These are phyloP conservation scores for Lepus oiostolus DNA, from an alignment of 2,797 vertebrate species.

Conservation along the genomic window DNA sequence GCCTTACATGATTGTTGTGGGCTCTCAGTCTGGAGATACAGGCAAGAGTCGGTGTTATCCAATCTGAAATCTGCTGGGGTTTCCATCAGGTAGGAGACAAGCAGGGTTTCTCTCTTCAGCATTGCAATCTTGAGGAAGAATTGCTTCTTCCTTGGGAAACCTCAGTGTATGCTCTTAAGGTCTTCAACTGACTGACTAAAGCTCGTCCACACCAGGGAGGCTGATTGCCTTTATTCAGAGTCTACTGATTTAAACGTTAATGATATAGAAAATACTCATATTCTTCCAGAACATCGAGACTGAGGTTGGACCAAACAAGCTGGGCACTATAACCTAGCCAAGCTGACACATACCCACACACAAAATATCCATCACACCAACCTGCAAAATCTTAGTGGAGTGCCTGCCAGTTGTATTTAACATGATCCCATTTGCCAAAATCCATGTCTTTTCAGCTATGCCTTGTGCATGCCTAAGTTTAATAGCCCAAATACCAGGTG, in stretches of 20 bases:
- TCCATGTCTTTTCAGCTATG: not conserved
- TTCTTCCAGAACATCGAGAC: not conserved
- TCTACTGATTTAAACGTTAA: slow-evolving; percentile 14
- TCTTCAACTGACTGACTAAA: not conserved
- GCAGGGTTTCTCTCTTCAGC: not conserved
- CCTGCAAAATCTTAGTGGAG: not conserved
- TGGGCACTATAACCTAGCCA: not conserved
- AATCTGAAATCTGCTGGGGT: not conserved
- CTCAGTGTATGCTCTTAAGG: not conserved
- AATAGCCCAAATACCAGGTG: not conserved
- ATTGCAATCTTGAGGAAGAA: not conserved
- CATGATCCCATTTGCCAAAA: not conserved
- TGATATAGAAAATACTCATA: slow-evolving; percentile 7
- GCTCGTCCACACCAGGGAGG: not conserved
- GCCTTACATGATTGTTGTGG: not conserved
- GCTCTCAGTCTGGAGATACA: not conserved
- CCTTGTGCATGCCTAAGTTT: not conserved
- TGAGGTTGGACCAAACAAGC: not conserved
- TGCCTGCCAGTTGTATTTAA: slow-evolving; percentile 28
- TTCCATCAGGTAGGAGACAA: not conserved
- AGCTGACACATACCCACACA: not conserved
- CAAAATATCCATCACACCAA: not conserved
- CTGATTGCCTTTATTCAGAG: not conserved
- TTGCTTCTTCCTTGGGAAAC: not conserved
- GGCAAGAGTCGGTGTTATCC: not conserved